phyloP scores from a whole-genome alignment of 2,797 vertebrate species.

The Thunnus albacares region DNA sequence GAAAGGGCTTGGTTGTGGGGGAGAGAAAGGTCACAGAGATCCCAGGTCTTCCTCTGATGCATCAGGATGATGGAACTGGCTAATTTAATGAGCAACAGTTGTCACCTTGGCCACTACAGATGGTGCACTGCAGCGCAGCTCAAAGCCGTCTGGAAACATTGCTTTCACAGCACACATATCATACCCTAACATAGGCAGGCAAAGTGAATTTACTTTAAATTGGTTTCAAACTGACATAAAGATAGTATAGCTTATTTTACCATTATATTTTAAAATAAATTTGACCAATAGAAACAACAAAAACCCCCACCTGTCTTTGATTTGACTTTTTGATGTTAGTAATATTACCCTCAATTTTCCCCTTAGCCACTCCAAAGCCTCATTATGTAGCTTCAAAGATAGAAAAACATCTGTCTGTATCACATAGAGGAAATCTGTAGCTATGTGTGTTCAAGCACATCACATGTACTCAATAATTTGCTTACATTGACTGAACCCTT shows the following conservation, averaged over 20 bases:
- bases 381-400: slow-evolving; percentile 1
- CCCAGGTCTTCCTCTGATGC: slow-evolving; percentile 92
- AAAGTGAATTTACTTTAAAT: slow-evolving; percentile 28
- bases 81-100: slow-evolving; percentile 99
- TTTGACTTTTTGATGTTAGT: slow-evolving; percentile 8
- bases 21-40: slow-evolving; percentile 95
- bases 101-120: slow-evolving; percentile 95
- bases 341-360: neutral
- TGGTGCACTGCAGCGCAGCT: slow-evolving; percentile 87
- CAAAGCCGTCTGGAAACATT: slow-evolving; percentile 80
- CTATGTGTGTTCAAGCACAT: neutral
- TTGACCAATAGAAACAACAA: slow-evolving; percentile 1
- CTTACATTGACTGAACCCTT: neutral
- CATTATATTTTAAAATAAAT: neutral
- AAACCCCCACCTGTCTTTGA: neutral
- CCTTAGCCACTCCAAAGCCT: neutral
- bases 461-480: neutral
- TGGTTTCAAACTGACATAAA: slow-evolving; percentile 12
- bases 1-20: slow-evolving; percentile 92
- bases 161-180: slow-evolving; percentile 69
- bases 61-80: slow-evolving; percentile 97
- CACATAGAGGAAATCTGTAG: slow-evolving; percentile 4
- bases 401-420: neutral
- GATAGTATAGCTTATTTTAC: neutral
- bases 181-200: slow-evolving; percentile 37